Evolutionary conservation across 2,797 vertebrate genomes (phyloP), one percentile per base, ranked within the genome.

Genomic region (Hippopotamyrus pictus): DNA sequence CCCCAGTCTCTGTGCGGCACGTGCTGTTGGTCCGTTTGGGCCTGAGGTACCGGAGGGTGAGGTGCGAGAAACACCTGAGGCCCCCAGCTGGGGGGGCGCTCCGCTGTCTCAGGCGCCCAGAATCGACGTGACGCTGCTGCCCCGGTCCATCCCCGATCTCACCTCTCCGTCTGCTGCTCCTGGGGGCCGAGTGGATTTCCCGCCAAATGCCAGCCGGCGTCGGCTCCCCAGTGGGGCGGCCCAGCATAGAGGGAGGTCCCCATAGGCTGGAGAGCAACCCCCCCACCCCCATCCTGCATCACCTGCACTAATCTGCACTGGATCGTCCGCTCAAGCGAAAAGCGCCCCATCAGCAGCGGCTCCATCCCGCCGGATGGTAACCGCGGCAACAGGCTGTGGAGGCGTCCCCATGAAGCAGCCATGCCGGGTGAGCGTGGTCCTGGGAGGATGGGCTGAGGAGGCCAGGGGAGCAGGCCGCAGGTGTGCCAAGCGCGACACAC

Each of bases 141-240:
- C 96, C 93, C 94, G 95, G 96, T 95, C 94, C 92, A 95, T 95
- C 95, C 93, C 94, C 89, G 92, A 94, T 94, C 91, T 93, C 95
- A 94, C 94, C 94, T 94, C 91, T 93, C 92, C 90, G 86, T 91
- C 89, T 91, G 91, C 90, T 53, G 82, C 91, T 96, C 93, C 96
- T 95, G 83, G 91, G 92, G 91, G 93, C 91, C 88, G 95, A 96
- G 94, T 89, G 90, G 91, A 92, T 94, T 90, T 93, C 90, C 92
- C 92, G 92, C 91, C 93, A 93, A 91, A 95, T 93, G 95, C 95
- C 95, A 96, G 95, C 95, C 94, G 94, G 59, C 46, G 89, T 94
- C 91, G 94, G 89, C 90, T 89, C 95, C 92, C 91, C 79, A 87
- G 89, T 53, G 89, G 90, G 90, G 44, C 57, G 14, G n/a, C 19